Evolutionary conservation across 2,113 vertebrate genomes (phyloP).

Genomic region (Apaloderma vittatum): DNA sequence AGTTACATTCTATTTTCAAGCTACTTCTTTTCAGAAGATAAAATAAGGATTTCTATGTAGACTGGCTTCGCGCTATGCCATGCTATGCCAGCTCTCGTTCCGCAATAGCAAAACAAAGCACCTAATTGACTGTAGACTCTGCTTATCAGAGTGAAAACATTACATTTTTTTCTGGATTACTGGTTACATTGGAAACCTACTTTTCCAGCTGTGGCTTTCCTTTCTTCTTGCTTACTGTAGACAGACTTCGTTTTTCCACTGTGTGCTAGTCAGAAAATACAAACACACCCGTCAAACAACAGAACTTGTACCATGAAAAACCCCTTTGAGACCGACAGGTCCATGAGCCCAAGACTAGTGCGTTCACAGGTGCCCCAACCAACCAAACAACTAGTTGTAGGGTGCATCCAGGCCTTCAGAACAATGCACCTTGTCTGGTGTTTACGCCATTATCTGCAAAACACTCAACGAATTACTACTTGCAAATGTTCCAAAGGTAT

Average conservation of each 20-base stretch:
- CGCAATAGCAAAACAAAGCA: background rate
- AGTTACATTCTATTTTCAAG: background rate
- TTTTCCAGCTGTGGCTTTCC: conserved; percentile 82
- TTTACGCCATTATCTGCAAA: background rate
- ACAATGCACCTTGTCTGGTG: background rate
- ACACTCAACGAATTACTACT: background rate
- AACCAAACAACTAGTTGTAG: background rate
- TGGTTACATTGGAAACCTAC: conserved; percentile 70
- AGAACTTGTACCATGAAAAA: background rate
- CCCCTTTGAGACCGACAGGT: background rate
- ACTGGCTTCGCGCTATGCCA: background rate
- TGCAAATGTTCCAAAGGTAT: background rate
- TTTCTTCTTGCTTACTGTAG: conserved; percentile 82
- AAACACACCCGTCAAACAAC: conserved; percentile 4
- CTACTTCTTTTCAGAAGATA: background rate
- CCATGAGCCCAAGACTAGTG: background rate
- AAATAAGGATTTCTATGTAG: background rate
- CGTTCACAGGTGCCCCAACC: background rate
- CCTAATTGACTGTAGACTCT: background rate
- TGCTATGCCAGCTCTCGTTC: background rate
- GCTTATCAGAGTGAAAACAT: background rate
- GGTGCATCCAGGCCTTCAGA: background rate
- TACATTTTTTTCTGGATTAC: background rate
- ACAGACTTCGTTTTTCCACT: conserved; percentile 78
- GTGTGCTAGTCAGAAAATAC: conserved; percentile 73